Conservation (phyloP, 2,888 invertebrate genomes). For the Copidosoma aretas region DNA sequence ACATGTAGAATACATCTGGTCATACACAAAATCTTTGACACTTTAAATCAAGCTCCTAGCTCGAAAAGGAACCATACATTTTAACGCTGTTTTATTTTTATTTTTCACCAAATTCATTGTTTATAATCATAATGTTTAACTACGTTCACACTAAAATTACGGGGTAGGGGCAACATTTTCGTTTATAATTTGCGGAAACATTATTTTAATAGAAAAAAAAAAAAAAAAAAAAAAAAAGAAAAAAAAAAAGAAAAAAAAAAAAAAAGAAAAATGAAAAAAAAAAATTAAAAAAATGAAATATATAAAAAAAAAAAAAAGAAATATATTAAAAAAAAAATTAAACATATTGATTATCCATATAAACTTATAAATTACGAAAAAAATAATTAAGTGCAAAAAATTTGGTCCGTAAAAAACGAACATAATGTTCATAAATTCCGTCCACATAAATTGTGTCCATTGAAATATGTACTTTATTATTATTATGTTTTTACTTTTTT, state of each 20-base stretch:
- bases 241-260: conserved; percentile 59
- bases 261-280: conserved; percentile 39
- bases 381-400: conserved; percentile 20
- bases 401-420: conserved; percentile 17
- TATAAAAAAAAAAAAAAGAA: conserved; percentile 20
- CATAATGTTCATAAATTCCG: conserved; percentile 19
- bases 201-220: conserved; percentile 44
- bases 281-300: conserved; percentile 26
- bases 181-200: conserved; percentile 53
- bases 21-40: conserved; percentile 64
- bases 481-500: conserved; percentile 3
- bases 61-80: conserved; percentile 60
- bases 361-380: conserved; percentile 1
- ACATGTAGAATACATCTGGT: conserved; percentile 66
- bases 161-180: conserved; percentile 51
- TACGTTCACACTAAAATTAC: conserved; percentile 62
- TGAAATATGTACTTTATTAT: conserved; percentile 31
- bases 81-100: conserved; percentile 50
- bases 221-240: conserved; percentile 51
- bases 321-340: conserved; percentile 7
- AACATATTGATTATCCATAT: conserved; percentile 5
- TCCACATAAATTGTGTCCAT: conserved; percentile 29
- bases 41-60: conserved; percentile 63
- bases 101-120: conserved; percentile 53
- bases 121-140: conserved; percentile 59